These are phyloP conservation scores for Mycetomoellerius zeteki DNA, from an alignment of 1,140 invertebrate genomes.

Conservation along the genomic window DNA sequence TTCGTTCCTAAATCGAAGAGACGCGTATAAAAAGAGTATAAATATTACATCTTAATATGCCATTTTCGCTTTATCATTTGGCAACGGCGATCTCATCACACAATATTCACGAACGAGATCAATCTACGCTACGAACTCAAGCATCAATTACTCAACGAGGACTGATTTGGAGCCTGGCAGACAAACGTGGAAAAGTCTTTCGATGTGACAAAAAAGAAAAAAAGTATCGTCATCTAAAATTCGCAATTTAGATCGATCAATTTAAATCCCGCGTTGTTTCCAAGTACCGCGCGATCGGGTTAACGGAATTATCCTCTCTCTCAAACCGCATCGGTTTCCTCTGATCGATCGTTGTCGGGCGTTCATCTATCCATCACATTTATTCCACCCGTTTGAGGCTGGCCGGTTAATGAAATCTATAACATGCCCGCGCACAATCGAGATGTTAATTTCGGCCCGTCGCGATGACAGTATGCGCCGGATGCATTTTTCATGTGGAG, in stretches of 20 bases:
- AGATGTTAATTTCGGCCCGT: constrained; percentile 67
- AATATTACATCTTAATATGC: constrained; percentile 32
- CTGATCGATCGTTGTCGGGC: constrained; percentile 42
- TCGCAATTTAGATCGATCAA: constrained; percentile 6
- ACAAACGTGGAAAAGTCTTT: constrained; percentile 22
- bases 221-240: background rate
- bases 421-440: constrained; percentile 45
- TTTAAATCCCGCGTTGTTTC: constrained; percentile 12
- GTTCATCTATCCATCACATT: constrained; percentile 18
- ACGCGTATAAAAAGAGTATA: background rate
- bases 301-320: background rate
- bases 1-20: background rate
- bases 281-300: background rate
- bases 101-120: constrained; percentile 41
- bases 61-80: constrained; percentile 19
- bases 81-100: background rate
- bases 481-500: constrained; percentile 74
- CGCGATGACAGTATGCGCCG: constrained; percentile 44
- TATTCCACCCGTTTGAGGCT: background rate
- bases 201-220: background rate
- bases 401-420: constrained; percentile 62
- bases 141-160: constrained; percentile 42
- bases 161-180: constrained; percentile 14
- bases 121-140: constrained; percentile 27
- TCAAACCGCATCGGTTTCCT: background rate